Conservation (phyloP, 2,113 vertebrate genomes). For the Corapipo altera region DNA sequence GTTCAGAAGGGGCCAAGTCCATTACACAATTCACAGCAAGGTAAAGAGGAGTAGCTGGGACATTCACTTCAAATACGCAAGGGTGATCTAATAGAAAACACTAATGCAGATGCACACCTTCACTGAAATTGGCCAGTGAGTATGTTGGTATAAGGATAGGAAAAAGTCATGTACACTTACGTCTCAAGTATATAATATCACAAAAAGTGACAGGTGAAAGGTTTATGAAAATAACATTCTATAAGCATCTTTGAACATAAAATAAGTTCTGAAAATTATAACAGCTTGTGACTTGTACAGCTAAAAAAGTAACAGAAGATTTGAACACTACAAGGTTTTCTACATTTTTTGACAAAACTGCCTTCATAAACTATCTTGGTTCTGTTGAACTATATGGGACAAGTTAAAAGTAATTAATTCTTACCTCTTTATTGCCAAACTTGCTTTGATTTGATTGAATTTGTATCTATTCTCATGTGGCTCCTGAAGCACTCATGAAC, state of each 20-base stretch:
- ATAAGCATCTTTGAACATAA: neutral
- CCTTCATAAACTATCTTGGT: neutral
- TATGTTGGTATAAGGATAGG: neutral
- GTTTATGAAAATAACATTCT: neutral
- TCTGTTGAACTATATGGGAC: neutral
- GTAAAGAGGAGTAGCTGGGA: neutral
- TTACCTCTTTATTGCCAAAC: slow-evolving; percentile 66
- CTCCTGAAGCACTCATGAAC: slow-evolving; percentile 63
- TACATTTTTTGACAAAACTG: neutral
- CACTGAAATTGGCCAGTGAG: neutral
- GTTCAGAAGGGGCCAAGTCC: neutral
- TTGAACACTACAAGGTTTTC: neutral
- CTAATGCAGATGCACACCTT: neutral
- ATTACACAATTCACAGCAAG: neutral
- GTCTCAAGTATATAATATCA: neutral
- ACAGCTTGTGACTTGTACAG: neutral
- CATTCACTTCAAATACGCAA: neutral
- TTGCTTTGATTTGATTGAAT: slow-evolving; percentile 72
- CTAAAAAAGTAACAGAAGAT: neutral
- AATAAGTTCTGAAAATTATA: neutral
- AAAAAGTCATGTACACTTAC: neutral
- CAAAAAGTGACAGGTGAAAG: neutral
- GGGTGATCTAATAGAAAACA: neutral
- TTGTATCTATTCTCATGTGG: slow-evolving; percentile 72
- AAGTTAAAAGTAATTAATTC: slow-evolving; percentile 34